Conservation (phyloP, 2,113 vertebrate species). For the Podilymbus podiceps region DNA sequence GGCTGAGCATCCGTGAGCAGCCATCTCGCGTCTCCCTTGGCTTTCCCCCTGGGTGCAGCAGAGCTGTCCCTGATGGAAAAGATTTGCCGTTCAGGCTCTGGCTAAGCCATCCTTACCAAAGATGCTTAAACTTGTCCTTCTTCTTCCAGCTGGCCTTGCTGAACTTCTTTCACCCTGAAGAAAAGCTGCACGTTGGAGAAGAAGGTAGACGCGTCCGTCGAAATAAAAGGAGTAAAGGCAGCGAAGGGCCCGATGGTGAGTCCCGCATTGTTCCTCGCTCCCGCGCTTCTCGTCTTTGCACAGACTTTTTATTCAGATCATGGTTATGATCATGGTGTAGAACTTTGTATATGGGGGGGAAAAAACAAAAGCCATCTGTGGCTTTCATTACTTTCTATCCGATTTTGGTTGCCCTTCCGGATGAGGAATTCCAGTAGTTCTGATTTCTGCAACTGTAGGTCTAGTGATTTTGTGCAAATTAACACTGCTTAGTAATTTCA, state of each 20-base stretch:
- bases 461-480: neutral
- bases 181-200: conserved; percentile 69
- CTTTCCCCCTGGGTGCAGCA: neutral
- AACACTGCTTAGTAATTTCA: neutral
- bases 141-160: conserved; percentile 75
- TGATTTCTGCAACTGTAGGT: neutral
- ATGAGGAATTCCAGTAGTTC: neutral
- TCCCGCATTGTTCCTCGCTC: neutral
- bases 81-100: neutral
- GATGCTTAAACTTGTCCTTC: neutral
- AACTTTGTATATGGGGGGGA: neutral
- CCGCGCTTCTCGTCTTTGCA: neutral
- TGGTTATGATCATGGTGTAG: neutral
- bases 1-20: neutral
- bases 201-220: conserved; percentile 70
- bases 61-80: neutral
- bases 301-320: neutral
- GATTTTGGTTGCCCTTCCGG: neutral
- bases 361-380: neutral
- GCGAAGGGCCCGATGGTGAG: conserved; percentile 80
- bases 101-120: neutral
- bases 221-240: conserved; percentile 81
- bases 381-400: neutral
- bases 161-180: conserved; percentile 77
- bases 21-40: fast-evolving